These are phyloP conservation scores for Caenorhabditis auriculariae DNA, from an alignment of 2,888 invertebrate genomes.

Conservation along the genomic window DNA sequence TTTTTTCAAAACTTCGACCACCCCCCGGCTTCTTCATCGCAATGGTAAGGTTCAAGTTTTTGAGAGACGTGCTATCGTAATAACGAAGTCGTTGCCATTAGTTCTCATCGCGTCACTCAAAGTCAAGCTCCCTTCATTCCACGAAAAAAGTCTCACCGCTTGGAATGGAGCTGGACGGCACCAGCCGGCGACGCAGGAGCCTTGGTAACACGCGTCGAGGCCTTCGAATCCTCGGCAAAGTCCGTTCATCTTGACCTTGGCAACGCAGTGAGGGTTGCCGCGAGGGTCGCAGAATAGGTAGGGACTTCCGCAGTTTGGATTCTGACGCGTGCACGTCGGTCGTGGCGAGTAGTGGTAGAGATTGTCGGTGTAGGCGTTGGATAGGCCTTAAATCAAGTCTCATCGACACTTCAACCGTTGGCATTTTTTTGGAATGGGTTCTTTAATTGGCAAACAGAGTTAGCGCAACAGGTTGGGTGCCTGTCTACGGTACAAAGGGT, in stretches of 20 bases:
- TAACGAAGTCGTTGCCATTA: no score
- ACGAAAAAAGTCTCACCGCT: not conserved
- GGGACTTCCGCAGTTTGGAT: constrained; percentile 47
- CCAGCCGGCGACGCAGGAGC: constrained; percentile 51
- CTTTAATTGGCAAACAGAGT: no score
- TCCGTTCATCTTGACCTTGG: constrained; percentile 52
- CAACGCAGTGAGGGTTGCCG: constrained; percentile 55
- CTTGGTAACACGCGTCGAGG: constrained; percentile 53
- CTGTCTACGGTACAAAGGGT: no score
- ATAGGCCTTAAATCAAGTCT: constrained; percentile 40
- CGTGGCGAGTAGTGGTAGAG: constrained; percentile 57
- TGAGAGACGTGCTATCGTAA: not conserved
- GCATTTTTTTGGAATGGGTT: not conserved
- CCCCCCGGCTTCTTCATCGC: no score
- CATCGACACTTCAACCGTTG: not conserved
- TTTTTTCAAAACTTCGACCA: no score
- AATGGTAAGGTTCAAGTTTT: not conserved
- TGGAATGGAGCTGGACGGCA: constrained; percentile 36
- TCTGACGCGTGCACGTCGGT: constrained; percentile 51
- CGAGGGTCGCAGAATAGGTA: constrained; percentile 52
- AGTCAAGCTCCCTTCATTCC: not conserved
- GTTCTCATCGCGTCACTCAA: constrained; percentile 8
- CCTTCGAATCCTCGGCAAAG: constrained; percentile 58
- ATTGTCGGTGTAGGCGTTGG: constrained; percentile 61
- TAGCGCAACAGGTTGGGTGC: no score